Base-by-base conservation (phyloP, 1,140 invertebrate species). In the Holcopasites calliopsidis region DNA sequence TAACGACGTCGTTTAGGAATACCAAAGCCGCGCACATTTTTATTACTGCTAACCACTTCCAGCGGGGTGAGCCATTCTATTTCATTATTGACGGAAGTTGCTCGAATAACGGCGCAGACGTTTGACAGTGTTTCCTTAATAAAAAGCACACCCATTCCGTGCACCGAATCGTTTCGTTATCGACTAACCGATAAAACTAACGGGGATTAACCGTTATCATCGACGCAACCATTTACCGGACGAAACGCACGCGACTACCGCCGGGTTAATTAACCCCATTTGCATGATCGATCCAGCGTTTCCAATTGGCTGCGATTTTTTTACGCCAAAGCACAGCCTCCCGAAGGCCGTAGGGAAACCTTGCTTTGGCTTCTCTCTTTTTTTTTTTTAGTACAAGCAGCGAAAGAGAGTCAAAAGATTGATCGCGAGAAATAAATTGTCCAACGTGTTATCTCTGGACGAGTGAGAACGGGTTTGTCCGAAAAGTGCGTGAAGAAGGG, bases 221-320 rank as follows among this genome's bases (percentile, higher is more conserved):
- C 58, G n/a, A 49, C 47, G 57, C 47, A 21, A 21, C 18, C 57
- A 62, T 72, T 72, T 40, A 28, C 35, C 3, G 57, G 18, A 40
- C 40, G 18, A 60, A 52, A 72, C 58, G 58, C 70, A 54, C 69
- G 69, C 57, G 69, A 71, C 69, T 44, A 10, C 47, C 49, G 28
- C 33, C 3, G 13, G 33, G 70, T 54, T 72, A 72, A 72, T 72
- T 72, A 72, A 64, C 47, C n/a, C 47, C 35, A 72, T 72, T 72
- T 64, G 47, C 70, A 72, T 62, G 70, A 72, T 72, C 70, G 70
- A 33, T 64, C 26, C 70, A 23, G 13, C 35, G 33, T 40, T 11
- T 21, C 23, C 28, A 21, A 31, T 33, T 6, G 33, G 11, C 26
- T 7, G 3, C 35, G 70, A 72, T 72, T 72, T 52, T 72, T 72